Percentiles rank a stretch among this genome's conserved stretches.
These are phyloP conservation scores for Dipodomys ordii DNA, from an alignment of 2,113 vertebrate genomes.

Conservation along the genomic window DNA sequence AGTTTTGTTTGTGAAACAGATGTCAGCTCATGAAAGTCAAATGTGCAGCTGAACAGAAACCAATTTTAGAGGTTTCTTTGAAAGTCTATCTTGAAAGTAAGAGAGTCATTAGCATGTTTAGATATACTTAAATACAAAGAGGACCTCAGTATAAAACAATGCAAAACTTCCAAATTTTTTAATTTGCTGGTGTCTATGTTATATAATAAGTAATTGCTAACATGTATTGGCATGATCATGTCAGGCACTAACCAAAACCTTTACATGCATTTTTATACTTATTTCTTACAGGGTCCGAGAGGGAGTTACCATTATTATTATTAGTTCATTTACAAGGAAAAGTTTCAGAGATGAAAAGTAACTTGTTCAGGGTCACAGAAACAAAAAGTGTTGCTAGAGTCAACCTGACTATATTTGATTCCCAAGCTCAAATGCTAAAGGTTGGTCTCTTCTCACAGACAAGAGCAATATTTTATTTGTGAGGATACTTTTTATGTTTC, in stretches of 20 bases:
- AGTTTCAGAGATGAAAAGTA: constrained; percentile 12
- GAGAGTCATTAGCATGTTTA: background rate
- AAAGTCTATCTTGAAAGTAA: constrained; percentile 56
- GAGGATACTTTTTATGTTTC: background rate
- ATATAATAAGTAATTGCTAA: background rate
- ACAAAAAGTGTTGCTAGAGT: background rate
- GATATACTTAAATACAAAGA: constrained; percentile 43
- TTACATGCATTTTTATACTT: background rate
- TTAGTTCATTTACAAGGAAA: constrained; percentile 41
- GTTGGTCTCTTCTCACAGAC: background rate
- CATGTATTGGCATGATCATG: background rate
- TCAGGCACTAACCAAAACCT: constrained; percentile 35
- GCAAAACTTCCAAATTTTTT: constrained; percentile 2
- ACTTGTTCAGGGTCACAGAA: background rate
- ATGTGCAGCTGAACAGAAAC: constrained; percentile 66
- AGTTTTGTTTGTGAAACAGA: constrained; percentile 83
- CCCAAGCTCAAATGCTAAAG: background rate
- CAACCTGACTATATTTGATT: background rate
- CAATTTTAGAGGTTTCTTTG: constrained; percentile 44
- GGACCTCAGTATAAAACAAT: background rate
- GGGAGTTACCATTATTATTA: background rate
- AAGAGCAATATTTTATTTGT: background rate
- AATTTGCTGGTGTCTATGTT: background rate
- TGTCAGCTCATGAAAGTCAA: constrained; percentile 84
- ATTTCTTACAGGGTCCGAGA: background rate